phyloP scores from a whole-genome alignment of 1,140 invertebrate genomes.

The Zaprionus gabonicus region DNA sequence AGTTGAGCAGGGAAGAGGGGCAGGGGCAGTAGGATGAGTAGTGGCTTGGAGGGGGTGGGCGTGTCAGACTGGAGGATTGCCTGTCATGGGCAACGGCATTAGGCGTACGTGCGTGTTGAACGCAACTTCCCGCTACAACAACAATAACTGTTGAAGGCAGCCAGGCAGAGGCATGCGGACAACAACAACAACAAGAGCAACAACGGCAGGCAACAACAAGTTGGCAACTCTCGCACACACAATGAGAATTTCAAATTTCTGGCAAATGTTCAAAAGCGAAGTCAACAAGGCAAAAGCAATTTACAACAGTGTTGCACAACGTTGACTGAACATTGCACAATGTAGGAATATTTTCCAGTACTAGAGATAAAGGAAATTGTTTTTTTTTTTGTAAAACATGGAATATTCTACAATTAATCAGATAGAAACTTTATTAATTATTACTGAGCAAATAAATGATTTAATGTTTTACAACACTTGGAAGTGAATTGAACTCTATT shows the following conservation, averaged over 20 bases:
- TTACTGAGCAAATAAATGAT: too few species aligned
- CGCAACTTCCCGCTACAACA: constrained; percentile 71
- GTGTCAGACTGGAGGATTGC: constrained; percentile 23
- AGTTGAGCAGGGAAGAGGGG: background rate
- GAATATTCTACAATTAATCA: too few species aligned
- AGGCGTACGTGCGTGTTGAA: constrained; percentile 73
- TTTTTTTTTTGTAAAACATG: too few species aligned
- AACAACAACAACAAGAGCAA: constrained; percentile 26
- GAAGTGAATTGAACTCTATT: too few species aligned
- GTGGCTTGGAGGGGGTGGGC: constrained; percentile 4
- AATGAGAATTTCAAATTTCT: constrained; percentile 71
- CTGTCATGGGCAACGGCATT: constrained; percentile 50
- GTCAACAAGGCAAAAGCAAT: constrained; percentile 44
- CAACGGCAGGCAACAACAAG: constrained; percentile 22
- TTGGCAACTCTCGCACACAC: constrained; percentile 37
- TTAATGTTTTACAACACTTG: too few species aligned
- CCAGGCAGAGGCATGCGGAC: constrained; percentile 4
- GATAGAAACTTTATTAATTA: too few species aligned
- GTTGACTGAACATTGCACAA: background rate
- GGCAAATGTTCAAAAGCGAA: constrained; percentile 55
- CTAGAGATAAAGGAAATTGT: background rate
- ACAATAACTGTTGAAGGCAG: constrained; percentile 29
- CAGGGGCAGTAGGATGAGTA: background rate
- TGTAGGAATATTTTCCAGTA: background rate
- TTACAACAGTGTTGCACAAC: constrained; percentile 36